Base-by-base conservation (phyloP, 2,888 invertebrate species). In the Gymnosoma rotundatum region DNA sequence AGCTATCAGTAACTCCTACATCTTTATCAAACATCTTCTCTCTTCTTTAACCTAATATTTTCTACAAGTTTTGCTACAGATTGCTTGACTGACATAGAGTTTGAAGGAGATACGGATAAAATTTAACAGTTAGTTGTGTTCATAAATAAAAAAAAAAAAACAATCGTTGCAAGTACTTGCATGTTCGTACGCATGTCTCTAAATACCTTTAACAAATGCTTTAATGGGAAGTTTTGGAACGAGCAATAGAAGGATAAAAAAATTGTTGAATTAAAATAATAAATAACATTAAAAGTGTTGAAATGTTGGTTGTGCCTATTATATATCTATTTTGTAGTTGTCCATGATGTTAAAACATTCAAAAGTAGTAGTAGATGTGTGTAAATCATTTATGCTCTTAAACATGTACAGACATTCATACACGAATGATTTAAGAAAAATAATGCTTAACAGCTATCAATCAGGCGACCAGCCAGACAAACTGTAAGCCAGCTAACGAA, bases 101-200 rank as follows among this genome's bases (percentile, higher is more conserved):
- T 78, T 70, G 64, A 74, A 81, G 81, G 84, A 78, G 84, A 84
- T 84, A 78, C 74, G 84, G 81, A 78, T 81, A 84, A 84, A 78
- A 84, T 78, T 84, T 78, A 74, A 81, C 63, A 76, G 81, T 75
- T 75, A 64, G 66, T 75, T 81, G 69, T 75, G 81, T 70, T 76
- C 58, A 75, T 64, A 75, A 75, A 81, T 75, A 70, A 25, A 64
- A 70, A 54, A 56, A 70, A 25, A 64, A 70, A 54, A 56, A 70
- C 75, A 76, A 70, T 64, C 58, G 69, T 66, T 50, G 58, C 58
- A 70, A 10, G 12, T 82, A 58, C 70, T 76, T 64, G 64, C 75
- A 82, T 82, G 70, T 82, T 82, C 52, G 38, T 76, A 82, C 70
- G 75, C 81, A 82, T 82, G 81, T 82, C 70, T 50, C 58, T 50